Conservation (phyloP, 2,113 vertebrate species). For the Psophia crepitans region DNA sequence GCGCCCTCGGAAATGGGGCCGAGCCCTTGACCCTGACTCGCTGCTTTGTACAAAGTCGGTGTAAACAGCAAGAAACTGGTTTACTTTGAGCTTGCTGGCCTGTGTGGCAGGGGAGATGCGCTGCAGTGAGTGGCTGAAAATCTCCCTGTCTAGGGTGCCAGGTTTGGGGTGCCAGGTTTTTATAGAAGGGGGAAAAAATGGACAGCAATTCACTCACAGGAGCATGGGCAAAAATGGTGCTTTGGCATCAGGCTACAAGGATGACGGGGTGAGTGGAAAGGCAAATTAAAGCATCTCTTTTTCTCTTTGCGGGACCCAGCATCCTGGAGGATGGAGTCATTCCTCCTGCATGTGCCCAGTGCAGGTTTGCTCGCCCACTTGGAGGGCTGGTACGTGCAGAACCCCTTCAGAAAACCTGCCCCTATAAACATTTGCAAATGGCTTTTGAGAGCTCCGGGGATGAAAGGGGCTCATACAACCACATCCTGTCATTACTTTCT, state of each 20-base stretch:
- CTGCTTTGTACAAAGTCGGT: background rate
- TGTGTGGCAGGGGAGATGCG: rapidly evolving
- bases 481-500: slow-evolving; percentile 30
- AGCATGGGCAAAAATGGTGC: background rate
- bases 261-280: background rate
- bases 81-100: background rate
- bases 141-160: background rate
- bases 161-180: background rate
- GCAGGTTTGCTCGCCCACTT: background rate
- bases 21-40: background rate
- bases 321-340: background rate
- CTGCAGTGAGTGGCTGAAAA: background rate
- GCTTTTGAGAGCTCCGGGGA: background rate
- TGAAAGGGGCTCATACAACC: slow-evolving; percentile 25
- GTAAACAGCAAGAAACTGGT: background rate
- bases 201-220: background rate
- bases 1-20: background rate
- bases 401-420: background rate
- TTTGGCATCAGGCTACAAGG: background rate
- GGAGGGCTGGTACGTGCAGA: background rate
- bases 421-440: slow-evolving; percentile 28
- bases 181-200: background rate
- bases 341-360: rapidly evolving
- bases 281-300: background rate
- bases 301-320: background rate